Conservation (phyloP, 2,888 invertebrate genomes). For the Glaucopsyche alexis region DNA sequence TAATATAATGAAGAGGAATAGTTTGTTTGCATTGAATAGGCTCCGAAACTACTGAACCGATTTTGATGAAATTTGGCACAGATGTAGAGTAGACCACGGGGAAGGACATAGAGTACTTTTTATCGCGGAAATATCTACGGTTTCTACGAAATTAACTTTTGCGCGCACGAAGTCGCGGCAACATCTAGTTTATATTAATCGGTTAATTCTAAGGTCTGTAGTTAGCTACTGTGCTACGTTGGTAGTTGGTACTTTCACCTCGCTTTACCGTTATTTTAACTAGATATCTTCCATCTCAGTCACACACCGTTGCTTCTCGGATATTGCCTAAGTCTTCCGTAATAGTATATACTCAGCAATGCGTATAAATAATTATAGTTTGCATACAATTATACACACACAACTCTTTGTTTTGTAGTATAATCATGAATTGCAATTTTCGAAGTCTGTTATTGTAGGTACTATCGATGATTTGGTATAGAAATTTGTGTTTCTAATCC, state of each 20-base stretch:
- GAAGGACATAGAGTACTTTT: no score
- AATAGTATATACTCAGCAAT: slow-evolving; percentile 42
- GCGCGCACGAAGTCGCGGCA: no score
- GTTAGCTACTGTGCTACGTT: slow-evolving; percentile 41
- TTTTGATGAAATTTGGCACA: no score
- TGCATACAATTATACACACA: slow-evolving; percentile 13
- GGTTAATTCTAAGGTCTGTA: background rate
- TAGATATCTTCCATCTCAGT: slow-evolving; percentile 49
- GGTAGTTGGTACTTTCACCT: slow-evolving; percentile 70
- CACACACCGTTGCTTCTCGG: slow-evolving; percentile 48
- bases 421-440: background rate
- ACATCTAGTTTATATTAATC: slow-evolving; percentile 25
- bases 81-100: no score
- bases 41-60: no score
- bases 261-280: slow-evolving; percentile 62
- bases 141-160: no score
- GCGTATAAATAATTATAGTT: slow-evolving; percentile 16
- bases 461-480: no score
- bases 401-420: background rate
- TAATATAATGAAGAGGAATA: no score
- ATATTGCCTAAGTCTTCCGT: slow-evolving; percentile 53
- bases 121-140: no score
- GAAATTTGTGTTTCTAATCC: background rate
- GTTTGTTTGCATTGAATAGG: no score
- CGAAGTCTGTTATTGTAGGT: background rate